Base-by-base conservation (phyloP, 2,797 vertebrate genomes). In the Chanos chanos region DNA sequence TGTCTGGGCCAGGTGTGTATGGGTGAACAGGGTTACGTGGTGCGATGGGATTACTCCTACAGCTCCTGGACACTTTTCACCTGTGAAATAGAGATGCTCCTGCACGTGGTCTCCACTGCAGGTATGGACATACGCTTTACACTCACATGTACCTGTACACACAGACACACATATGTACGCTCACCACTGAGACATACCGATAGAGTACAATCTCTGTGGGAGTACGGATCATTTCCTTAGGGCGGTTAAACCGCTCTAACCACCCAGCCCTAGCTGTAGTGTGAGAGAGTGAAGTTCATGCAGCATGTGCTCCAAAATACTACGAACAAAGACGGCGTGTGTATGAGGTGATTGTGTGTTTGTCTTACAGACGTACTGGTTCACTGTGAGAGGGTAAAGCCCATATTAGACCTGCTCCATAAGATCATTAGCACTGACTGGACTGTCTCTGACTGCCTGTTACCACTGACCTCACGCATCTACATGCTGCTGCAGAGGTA, bases 41-140 rank as follows among this genome's bases (percentile, higher is more conserved):
- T 99, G 4, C 94, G 93, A 45, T 99, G 97, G 97, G 94, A 98
- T 0, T 92, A 93, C 74, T 95, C 94, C 2, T 99, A 96, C 68
- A 97, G 94, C 78, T 91, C 93, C 76, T 99, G 97, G 97, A 95
- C 94, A 2, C 89, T 99, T 27, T 99, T 99, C 75, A 98, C 96
- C 18, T 99, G 97, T 1, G 97, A 99, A 86, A 92, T 99, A 55
- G 96, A 99, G 82, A 98, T 99, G 96, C 86, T 99, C 64, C 92
- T 99, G 2, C 96, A 99, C 4, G 97, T 98, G 1, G 97, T 99
- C 28, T 99, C 97, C 0, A 99, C 96, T 9, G 96, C 96, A 86
- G 97, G 97, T 99, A 81, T 75, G 66, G 22, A 33, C 0, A 7
- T 18, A 1, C 1, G 19, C 30, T 28, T n/a, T 28, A 44, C 21